Evolutionary conservation across 2,888 invertebrate genomes (phyloP), one percentile per base, ranked within the genome.

Genomic region (Chrysodeixis includens): DNA sequence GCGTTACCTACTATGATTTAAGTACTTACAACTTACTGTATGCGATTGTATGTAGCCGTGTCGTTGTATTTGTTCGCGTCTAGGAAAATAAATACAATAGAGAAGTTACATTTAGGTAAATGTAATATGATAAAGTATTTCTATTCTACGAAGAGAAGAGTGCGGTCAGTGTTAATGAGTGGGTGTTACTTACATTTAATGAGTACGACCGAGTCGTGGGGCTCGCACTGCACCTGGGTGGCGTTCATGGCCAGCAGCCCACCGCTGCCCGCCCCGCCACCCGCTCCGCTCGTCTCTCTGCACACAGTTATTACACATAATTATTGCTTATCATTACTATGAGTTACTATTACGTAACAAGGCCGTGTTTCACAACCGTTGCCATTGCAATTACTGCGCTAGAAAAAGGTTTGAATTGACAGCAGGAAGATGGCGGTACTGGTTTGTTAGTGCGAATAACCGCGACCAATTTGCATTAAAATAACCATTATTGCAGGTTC

Each of bases 161-260:
- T 65, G 52, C 62, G 65, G 67, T 61, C 30, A 67, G 56, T 67
- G 44, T 57, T 46, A 49, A 54, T 61, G 69, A 82, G 79, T 79
- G 81, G 79, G 82, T 80, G 80, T 79, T 87, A 96, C 97, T 97
- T 95, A 97, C 97, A 97, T 95, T 97, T 97, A 88, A 97, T 97
- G 92, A 97, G 96, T 83, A 97, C 96, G 88, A 97, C 96, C 84
- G 97, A 96, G 94, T 96, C 96, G 90, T 96, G 96, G 92, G 96
- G 94, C 92, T 95, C 96, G 89, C 96, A 96, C 90, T 97, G 96
- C 96, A 97, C 96, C 91, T 93, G 95, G 94, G 93, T 93, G 93
- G 93, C 94, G 92, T 95, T 95, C 95, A 95, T 95, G 91, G 95
- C 90, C 91, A 95, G 94, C 93, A 95, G 90, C 84, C 91, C 93